These are phyloP conservation scores for Campopleginae sp. DNA, from an alignment of 2,888 invertebrate genomes.

Conservation along the genomic window DNA sequence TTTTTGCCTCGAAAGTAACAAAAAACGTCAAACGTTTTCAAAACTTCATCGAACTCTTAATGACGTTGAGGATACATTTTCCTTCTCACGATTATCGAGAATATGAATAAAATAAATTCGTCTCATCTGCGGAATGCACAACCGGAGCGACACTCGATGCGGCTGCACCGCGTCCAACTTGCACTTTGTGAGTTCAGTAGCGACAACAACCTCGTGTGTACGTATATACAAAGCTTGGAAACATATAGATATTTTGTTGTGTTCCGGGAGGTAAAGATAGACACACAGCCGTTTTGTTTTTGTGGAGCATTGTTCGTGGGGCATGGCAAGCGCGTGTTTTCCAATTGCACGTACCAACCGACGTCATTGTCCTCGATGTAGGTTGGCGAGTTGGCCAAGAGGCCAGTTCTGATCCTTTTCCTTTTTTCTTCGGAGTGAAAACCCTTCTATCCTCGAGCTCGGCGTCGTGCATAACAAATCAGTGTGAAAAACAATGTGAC, in stretches of 20 bases:
- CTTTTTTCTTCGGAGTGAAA: background rate
- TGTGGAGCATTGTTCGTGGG: constrained; percentile 67
- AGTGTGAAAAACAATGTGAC: constrained; percentile 77
- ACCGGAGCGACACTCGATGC: background rate
- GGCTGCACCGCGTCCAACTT: constrained; percentile 54
- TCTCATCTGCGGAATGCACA: background rate
- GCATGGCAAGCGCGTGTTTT: constrained; percentile 72
- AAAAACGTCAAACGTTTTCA: too few relatives aligned
- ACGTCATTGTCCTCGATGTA: constrained; percentile 79
- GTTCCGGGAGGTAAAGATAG: constrained; percentile 15
- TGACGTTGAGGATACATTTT: background rate
- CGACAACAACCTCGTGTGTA: constrained; percentile 29
- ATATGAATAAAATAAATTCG: background rate
- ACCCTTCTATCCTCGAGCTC: constrained; percentile 68
- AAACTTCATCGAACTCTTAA: too few relatives aligned
- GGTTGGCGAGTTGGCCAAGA: constrained; percentile 76
- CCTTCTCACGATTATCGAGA: background rate
- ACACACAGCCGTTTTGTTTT: constrained; percentile 58
- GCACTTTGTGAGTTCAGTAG: constrained; percentile 40
- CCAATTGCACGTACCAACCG: constrained; percentile 73
- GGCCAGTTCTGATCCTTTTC: constrained; percentile 29
- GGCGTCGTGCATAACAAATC: constrained; percentile 77
- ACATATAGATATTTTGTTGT: constrained; percentile 19
- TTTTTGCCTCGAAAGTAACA: too few relatives aligned
- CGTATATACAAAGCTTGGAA: background rate